Evolutionary conservation across 2,888 invertebrate species (phyloP).

Genomic region (Halocaridina rubra): DNA sequence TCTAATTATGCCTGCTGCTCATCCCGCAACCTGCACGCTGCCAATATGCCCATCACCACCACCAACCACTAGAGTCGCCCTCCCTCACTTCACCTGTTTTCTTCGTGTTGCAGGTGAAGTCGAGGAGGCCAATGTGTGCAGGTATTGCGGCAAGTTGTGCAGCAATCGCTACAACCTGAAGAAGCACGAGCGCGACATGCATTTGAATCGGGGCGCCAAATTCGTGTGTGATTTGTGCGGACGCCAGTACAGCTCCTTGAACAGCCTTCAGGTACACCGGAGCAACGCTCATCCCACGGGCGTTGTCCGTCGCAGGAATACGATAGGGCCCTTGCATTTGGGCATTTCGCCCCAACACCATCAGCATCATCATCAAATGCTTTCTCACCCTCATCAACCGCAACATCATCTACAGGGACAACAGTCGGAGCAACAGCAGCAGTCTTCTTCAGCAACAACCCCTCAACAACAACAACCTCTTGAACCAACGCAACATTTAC

Average conservation of each 20-base stretch:
- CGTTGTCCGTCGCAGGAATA: conserved; percentile 35
- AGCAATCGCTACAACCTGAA: conserved; percentile 63
- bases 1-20: neutral
- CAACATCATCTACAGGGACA: conserved; percentile 20
- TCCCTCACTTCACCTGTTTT: conserved; percentile 53
- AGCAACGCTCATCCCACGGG: conserved; percentile 62
- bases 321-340: neutral
- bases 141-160: conserved; percentile 62
- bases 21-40: neutral
- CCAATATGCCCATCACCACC: too few relatives aligned
- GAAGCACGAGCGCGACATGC: conserved; percentile 63
- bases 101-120: conserved; percentile 57
- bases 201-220: conserved; percentile 60
- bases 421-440: conserved; percentile 18
- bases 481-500: neutral
- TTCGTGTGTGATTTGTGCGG: conserved; percentile 57
- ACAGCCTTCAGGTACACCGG: conserved; percentile 62
- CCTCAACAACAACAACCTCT: conserved; percentile 4
- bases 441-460: too few relatives aligned
- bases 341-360: neutral
- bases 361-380: conserved; percentile 12
- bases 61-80: neutral
- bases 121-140: conserved; percentile 59
- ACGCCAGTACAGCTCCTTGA: conserved; percentile 60
- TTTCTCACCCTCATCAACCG: conserved; percentile 15